Evolutionary conservation across 2,797 vertebrate genomes (phyloP), one percentile per base, ranked within the genome.

Genomic region (Limnodromus scolopaceus): DNA sequence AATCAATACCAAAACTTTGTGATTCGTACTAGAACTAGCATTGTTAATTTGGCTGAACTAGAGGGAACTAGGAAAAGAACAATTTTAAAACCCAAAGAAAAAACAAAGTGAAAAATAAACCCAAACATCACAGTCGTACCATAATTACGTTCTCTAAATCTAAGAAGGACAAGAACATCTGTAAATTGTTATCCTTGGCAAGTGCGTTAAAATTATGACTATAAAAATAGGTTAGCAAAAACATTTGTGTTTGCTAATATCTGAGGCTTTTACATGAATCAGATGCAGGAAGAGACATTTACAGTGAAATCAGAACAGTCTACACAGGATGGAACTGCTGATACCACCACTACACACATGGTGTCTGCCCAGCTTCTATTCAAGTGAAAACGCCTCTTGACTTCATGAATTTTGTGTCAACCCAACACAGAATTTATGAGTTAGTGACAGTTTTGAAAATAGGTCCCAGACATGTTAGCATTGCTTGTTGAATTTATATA

Each of bases 1-100:
- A 98, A 98, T 98, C 97, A 98, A 96, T 97, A 98, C 94, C 84
- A 95, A 98, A 97, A 98, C 98, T 98, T 98, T 97, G 79, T 96
- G 97, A 97, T 93, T 97, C 95, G 46, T 78, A 54, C 91, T 96
- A 91, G 95, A 97, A 97, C 85, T 63, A 96, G 79, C 94, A 94
- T 94, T 96, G 87, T 64, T 97, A 97, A 98, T 97, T 98, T 92
- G 54, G 85, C 85, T 90, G 92, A 97, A 81, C 57, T 84, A 83
- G n/a, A 80, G 70, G 46, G 36, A 97, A 89, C 71, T 77, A 87
- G 55, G 68, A 84, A 68, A 85, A 60, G 39, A 96, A 88, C 68
- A 90, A 65, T 65, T 43, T 14, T 51, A 16, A 81, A 71, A 65
- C 27, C 6, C n/a, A 32, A 53, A 70, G 14, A 64, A 92, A 92